A percentile compares a stretch with the other conserved stretches of the same genome.
phyloP scores from a whole-genome alignment of 2,797 vertebrate species.

The Falco concolor region DNA sequence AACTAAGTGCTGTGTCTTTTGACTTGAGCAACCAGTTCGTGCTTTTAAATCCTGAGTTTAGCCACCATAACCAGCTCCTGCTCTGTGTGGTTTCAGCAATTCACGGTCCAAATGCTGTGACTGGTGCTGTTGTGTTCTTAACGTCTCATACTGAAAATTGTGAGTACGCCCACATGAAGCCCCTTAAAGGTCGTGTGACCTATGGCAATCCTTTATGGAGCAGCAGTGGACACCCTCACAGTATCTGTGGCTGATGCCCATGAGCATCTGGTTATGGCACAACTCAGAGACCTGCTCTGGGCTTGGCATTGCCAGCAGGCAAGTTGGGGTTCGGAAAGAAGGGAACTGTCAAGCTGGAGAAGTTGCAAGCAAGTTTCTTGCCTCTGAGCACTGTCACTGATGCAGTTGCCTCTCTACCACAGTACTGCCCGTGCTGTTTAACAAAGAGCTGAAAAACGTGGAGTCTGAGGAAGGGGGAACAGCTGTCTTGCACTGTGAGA shows the following conservation, averaged over 20 bases:
- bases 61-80: neutral
- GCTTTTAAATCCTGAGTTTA: neutral
- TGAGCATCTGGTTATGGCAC: too few relatives aligned
- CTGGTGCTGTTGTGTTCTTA: neutral
- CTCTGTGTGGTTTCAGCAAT: neutral
- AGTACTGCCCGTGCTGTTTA: constrained; percentile 83
- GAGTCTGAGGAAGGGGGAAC: constrained; percentile 81
- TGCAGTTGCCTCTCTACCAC: neutral
- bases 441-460: constrained; percentile 80
- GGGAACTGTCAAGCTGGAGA: neutral
- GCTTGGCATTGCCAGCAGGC: neutral
- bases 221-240: neutral
- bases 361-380: neutral
- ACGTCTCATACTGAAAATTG: neutral
- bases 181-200: neutral
- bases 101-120: neutral
- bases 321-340: neutral
- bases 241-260: neutral
- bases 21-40: neutral
- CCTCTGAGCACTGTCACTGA: neutral
- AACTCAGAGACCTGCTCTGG: neutral
- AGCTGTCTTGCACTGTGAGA: constrained; percentile 79
- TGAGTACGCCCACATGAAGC: accelerated
- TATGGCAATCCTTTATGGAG: neutral
- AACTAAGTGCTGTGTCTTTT: neutral